Conservation (phyloP, 2,888 invertebrate species). For the Caenorhabditis panamensis region DNA sequence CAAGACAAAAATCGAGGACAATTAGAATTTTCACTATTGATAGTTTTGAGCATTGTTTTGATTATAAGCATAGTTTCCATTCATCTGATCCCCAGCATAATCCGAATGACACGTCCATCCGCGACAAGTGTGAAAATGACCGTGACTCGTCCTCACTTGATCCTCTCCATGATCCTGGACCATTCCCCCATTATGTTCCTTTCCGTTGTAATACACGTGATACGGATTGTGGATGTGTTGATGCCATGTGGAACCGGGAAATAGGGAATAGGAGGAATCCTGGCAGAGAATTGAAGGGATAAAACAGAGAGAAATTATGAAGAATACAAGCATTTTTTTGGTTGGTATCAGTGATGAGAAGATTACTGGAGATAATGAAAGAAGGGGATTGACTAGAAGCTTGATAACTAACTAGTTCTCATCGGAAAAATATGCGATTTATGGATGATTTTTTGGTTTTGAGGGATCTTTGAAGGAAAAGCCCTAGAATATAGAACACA, state of each 20-base stretch:
- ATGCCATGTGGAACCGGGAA: constrained; percentile 30
- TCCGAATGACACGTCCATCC: constrained; percentile 50
- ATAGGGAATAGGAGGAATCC: neutral
- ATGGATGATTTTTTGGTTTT: too few species aligned
- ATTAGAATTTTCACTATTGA: neutral
- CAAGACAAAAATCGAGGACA: too few species aligned
- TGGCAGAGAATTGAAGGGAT: neutral
- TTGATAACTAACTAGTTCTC: too few species aligned
- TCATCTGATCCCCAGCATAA: neutral
- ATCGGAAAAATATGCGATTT: too few species aligned
- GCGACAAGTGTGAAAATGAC: constrained; percentile 31
- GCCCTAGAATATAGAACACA: too few species aligned
- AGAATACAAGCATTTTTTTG: too few species aligned
- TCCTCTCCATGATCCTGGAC: constrained; percentile 15
- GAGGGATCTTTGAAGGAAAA: too few species aligned
- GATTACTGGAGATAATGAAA: too few species aligned
- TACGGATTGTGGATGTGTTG: constrained; percentile 38
- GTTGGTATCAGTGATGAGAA: too few species aligned
- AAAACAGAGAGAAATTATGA: neutral
- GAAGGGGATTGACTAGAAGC: too few species aligned
- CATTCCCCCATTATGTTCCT: constrained; percentile 34
- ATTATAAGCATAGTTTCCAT: neutral
- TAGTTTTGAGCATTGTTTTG: neutral
- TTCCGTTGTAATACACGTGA: constrained; percentile 29
- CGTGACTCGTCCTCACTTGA: constrained; percentile 34